These are phyloP conservation scores for Acronicta leporina DNA, from an alignment of 2,888 invertebrate genomes.

Conservation along the genomic window DNA sequence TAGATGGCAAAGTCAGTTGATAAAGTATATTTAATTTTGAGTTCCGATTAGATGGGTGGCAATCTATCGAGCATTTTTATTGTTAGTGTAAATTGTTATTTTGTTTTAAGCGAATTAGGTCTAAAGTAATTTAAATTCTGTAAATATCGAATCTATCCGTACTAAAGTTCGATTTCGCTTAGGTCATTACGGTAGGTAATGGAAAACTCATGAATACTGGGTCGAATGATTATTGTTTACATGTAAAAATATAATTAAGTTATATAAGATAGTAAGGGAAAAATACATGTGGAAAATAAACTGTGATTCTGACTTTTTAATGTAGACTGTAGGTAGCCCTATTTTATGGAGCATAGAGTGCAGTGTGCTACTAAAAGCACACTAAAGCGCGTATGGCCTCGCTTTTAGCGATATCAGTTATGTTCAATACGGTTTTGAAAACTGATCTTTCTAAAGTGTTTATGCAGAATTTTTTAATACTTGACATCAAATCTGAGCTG, in stretches of 20 bases:
- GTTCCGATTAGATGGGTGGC: constrained; percentile 84
- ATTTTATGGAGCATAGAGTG: constrained; percentile 76
- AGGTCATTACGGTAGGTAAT: constrained; percentile 84
- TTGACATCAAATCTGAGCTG: constrained; percentile 34
- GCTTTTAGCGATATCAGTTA: constrained; percentile 56
- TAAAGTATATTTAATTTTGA: constrained; percentile 85
- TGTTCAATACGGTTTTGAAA: constrained; percentile 43
- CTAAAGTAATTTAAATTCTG: constrained; percentile 87
- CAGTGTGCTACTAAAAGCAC: constrained; percentile 61
- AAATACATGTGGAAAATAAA: constrained; percentile 88
- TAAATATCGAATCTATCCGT: constrained; percentile 85
- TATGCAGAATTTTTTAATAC: constrained; percentile 21
- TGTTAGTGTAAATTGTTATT: constrained; percentile 89
- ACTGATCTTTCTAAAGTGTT: constrained; percentile 28
- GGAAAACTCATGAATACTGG: constrained; percentile 82
- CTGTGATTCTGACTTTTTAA: constrained; percentile 89
- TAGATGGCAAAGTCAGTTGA: constrained; percentile 84
- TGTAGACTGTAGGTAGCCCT: constrained; percentile 84
- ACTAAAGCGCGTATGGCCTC: constrained; percentile 56
- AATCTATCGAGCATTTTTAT: constrained; percentile 88
- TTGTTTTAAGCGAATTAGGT: constrained; percentile 87
- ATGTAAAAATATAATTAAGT: constrained; percentile 77
- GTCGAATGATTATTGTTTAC: constrained; percentile 81
- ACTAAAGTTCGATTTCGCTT: constrained; percentile 84
- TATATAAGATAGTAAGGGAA: constrained; percentile 75